phyloP scores from a whole-genome alignment of 92 coral and sea anemone species.

The Metridium senile region DNA sequence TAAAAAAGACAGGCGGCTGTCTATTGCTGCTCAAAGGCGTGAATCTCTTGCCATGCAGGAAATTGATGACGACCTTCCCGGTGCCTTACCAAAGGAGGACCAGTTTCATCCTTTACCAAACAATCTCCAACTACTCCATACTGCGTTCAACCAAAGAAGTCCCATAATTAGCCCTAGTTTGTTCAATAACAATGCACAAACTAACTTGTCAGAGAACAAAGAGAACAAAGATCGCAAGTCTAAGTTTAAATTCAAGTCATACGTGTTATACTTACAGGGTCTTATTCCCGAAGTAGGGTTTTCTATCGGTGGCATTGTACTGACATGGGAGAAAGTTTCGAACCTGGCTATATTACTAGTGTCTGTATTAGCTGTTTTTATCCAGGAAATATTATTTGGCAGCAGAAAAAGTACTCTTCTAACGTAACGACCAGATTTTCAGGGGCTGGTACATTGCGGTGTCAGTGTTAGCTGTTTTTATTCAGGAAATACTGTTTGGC shows the following conservation, averaged over 20 bases:
- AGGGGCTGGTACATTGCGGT: too few species aligned
- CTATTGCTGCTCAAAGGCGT: slow-evolving; percentile 62
- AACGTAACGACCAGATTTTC: slow-evolving; percentile 30
- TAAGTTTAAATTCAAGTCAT: slow-evolving; percentile 87
- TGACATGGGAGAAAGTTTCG: slow-evolving; percentile 94
- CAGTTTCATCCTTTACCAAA: slow-evolving; percentile 32
- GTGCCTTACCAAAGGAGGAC: slow-evolving; percentile 8
- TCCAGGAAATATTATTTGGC: slow-evolving; percentile 91
- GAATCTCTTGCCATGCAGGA: slow-evolving; percentile 45
- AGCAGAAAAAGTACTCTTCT: slow-evolving; percentile 79
- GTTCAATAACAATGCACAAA: slow-evolving; percentile 5
- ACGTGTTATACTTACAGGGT: slow-evolving; percentile 89
- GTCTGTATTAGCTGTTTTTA: slow-evolving; percentile 83
- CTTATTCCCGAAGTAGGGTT: slow-evolving; percentile 80
- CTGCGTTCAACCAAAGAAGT: not conserved
- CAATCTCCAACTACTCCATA: slow-evolving; percentile 19
- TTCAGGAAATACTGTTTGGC: slow-evolving; percentile 91
- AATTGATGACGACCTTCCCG: slow-evolving; percentile 8
- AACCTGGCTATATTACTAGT: slow-evolving; percentile 77
- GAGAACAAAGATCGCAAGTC: slow-evolving; percentile 48
- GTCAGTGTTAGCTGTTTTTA: slow-evolving; percentile 25
- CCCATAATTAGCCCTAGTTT: not conserved
- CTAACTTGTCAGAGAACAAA: not conserved
- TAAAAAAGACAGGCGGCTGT: slow-evolving; percentile 73
- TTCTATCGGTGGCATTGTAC: slow-evolving; percentile 86